These are phyloP conservation scores for Stenichneumon culpator DNA, from an alignment of 2,888 invertebrate species.

Conservation along the genomic window DNA sequence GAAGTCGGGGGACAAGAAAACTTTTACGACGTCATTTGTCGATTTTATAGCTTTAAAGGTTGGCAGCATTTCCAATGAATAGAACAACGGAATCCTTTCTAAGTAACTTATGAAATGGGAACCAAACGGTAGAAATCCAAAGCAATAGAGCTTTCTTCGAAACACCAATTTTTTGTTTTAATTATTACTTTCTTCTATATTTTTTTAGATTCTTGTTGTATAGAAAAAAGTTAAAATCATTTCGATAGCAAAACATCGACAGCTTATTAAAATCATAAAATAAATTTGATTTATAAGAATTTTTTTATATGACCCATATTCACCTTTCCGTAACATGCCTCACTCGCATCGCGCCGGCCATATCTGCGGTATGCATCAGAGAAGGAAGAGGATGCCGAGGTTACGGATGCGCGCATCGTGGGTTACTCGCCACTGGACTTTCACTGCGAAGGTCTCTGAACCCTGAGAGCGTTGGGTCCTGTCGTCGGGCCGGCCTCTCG, in stretches of 20 bases:
- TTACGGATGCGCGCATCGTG: constrained; percentile 63
- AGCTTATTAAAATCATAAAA: neutral
- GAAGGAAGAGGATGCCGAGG: constrained; percentile 58
- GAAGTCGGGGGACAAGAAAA: too few species aligned
- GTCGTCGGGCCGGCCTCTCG: constrained; percentile 46
- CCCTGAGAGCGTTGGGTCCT: constrained; percentile 61
- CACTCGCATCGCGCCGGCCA: neutral
- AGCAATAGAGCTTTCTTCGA: too few species aligned
- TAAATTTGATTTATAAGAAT: neutral
- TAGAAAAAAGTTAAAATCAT: neutral
- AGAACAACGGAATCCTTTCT: too few species aligned
- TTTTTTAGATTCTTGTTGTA: neutral
- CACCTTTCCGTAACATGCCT: neutral
- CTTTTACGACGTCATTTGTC: too few species aligned
- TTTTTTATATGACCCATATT: constrained; percentile 13
- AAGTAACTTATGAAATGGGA: too few species aligned
- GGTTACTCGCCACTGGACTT: constrained; percentile 76
- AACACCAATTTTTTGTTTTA: too few species aligned
- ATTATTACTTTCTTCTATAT: neutral
- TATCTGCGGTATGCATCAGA: constrained; percentile 29
- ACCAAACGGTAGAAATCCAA: too few species aligned
- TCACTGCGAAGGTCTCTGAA: constrained; percentile 82
- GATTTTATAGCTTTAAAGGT: too few species aligned
- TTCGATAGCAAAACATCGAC: neutral
- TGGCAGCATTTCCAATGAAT: too few species aligned